Evolutionary conservation across 2,888 invertebrate genomes (phyloP).

Genomic region (Geophilus truncorum): DNA sequence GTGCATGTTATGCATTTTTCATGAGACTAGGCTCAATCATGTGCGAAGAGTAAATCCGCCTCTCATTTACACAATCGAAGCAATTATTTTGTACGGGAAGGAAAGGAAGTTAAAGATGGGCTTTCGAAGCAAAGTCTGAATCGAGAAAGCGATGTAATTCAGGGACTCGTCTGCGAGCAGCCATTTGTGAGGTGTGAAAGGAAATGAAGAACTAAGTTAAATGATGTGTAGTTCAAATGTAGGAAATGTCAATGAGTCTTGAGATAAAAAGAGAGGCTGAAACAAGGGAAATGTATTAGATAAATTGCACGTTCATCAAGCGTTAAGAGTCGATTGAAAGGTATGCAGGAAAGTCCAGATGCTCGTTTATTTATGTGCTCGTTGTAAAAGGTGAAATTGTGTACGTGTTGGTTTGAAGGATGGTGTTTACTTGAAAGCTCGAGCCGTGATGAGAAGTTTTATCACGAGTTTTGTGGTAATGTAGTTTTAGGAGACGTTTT

Average conservation of each 20-base stretch:
- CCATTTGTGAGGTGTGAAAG: background rate
- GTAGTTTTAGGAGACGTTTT: conserved; percentile 18
- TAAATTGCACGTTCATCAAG: conserved; percentile 1
- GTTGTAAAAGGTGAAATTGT: background rate
- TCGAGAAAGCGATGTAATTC: background rate
- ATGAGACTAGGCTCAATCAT: background rate
- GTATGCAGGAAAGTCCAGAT: background rate
- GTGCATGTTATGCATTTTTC: background rate
- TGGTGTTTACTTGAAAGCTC: background rate
- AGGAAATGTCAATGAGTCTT: conserved; percentile 14
- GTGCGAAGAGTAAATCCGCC: background rate
- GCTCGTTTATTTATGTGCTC: background rate
- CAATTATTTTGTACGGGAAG: background rate
- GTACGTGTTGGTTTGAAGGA: background rate
- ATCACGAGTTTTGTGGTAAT: background rate
- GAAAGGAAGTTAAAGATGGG: background rate
- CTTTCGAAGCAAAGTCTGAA: background rate
- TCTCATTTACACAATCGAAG: conserved; percentile 1
- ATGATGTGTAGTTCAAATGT: conserved; percentile 11
- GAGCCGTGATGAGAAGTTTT: background rate
- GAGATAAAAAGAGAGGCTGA: background rate
- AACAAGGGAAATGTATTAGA: conserved; percentile 25
- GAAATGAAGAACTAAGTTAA: conserved; percentile 2
- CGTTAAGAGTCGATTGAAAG: background rate
- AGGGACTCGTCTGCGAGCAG: background rate